Percentiles rank a stretch among this genome's conserved stretches.
phyloP scores from a whole-genome alignment of 2,113 vertebrate species.

The Dicerorhinus sumatrensis region DNA sequence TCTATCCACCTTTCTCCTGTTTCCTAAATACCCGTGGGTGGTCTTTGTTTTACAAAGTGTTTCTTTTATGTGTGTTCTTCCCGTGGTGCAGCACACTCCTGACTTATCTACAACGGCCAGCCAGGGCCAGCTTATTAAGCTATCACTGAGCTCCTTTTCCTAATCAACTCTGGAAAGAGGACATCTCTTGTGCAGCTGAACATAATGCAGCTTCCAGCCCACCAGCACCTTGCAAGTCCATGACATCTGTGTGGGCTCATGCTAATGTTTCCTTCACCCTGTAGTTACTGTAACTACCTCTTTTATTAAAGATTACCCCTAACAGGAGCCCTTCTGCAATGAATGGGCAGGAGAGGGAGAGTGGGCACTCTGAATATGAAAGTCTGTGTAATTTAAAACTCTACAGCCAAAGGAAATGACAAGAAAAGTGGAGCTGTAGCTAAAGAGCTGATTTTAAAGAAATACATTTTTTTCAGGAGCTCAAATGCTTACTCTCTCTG shows the following conservation, averaged over 20 bases:
- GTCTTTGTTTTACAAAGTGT: neutral
- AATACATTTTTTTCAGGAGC: neutral
- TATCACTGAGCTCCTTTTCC: neutral
- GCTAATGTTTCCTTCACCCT: neutral
- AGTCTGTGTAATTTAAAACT: constrained; percentile 8
- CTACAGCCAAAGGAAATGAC: neutral
- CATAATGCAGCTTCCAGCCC: neutral
- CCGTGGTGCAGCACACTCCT: neutral
- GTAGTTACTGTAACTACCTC: neutral
- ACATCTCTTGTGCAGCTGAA: neutral
- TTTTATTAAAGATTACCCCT: neutral
- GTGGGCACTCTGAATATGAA: neutral
- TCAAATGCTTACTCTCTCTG: neutral
- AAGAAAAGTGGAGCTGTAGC: neutral
- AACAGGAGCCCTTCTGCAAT: neutral
- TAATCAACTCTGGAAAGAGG: neutral
- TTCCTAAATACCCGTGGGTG: neutral
- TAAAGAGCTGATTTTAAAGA: neutral
- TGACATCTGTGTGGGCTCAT: constrained; percentile 9
- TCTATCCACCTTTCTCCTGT: neutral
- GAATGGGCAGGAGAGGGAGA: neutral
- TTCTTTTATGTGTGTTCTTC: neutral
- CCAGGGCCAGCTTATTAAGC: constrained; percentile 13
- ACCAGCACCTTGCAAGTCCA: neutral
- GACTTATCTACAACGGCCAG: neutral